Evolutionary conservation across 2,113 vertebrate species (phyloP), one percentile per base, ranked within the genome.

Genomic region (Panthera tigris): DNA sequence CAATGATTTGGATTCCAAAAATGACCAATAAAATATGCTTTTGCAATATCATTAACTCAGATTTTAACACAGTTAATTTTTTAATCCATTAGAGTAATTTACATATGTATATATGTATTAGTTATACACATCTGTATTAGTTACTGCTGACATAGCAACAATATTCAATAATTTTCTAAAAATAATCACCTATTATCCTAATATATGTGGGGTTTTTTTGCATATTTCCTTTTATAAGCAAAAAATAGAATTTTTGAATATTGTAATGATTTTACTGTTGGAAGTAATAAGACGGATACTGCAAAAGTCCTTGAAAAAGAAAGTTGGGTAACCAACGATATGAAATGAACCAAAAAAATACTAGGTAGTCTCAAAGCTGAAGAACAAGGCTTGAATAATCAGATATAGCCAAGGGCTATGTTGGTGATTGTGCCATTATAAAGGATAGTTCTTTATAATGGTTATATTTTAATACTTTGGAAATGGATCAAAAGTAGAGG

Each of bases 401-500:
- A n/a, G 96, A 94, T 95, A 92, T 84, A 93, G 87, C 88, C 90
- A 96, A 87, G n/a, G 88, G 80, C 87, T 80, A 89, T 89, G 57
- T 92, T 82, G 61, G 83, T 85, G 57, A 96, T 36, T 95, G 13
- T 83, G 29, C 79, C 61, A 57, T 33, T 93, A 83, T 45, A 84
- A 97, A 97, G 78, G 14, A 80, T 41, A 83, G 86, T 50, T 92
- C 97, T 96, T 93, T 96, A 94, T 50, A 92, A 55, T 87, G 50
- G 71, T 89, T 96, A 91, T 95, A 88, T 91, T 97, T 97, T 95
- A 97, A 95, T 93, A 96, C 63, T 87, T 89, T 96, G 97, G 97
- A 96, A 96, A 94, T 74, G 55, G 95, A 97, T 97, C 89, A 97
- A 96, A 97, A 97, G 83, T 86, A 93, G 80, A 95, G 96, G 93